A percentile compares a stretch with the other conserved stretches of the same genome.
Evolutionary conservation across 2,797 vertebrate genomes (phyloP).

Genomic region (Perdix hodgsoniae): DNA sequence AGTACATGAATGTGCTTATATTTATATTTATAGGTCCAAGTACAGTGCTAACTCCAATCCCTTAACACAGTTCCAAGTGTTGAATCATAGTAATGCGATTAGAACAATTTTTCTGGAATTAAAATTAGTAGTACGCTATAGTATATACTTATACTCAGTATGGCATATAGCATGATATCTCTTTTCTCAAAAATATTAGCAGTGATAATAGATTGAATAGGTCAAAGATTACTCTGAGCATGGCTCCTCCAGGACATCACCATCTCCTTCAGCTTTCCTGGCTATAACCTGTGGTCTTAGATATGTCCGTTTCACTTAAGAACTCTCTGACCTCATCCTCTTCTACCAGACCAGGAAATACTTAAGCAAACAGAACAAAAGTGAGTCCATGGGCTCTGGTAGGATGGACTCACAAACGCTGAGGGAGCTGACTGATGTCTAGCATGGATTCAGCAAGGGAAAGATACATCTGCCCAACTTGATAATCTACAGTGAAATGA

Average conservation of each 20-base stretch:
- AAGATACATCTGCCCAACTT: neutral
- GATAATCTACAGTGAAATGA: neutral
- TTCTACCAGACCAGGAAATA: neutral
- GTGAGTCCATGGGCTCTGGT: neutral
- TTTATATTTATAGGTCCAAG: neutral
- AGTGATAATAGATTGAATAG: neutral
- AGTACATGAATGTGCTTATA: neutral
- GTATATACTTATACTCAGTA: neutral
- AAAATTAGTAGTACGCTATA: neutral
- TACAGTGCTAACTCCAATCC: neutral
- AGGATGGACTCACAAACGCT: neutral
- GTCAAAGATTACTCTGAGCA: neutral
- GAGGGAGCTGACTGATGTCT: neutral
- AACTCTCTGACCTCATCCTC: neutral
- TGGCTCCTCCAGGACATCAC: neutral
- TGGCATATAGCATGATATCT: neutral
- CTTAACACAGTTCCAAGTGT: neutral
- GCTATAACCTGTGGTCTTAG: neutral
- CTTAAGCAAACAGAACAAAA: neutral
- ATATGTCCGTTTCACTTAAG: neutral
- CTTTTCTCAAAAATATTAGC: neutral
- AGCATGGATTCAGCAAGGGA: neutral
- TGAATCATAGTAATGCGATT: neutral
- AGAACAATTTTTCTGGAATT: neutral
- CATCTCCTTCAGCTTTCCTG: fast-evolving